A percentile compares a stretch with the other conserved stretches of the same genome.
Evolutionary conservation across 2,888 invertebrate species (phyloP).

Genomic region (Cheilosia scutellata): DNA sequence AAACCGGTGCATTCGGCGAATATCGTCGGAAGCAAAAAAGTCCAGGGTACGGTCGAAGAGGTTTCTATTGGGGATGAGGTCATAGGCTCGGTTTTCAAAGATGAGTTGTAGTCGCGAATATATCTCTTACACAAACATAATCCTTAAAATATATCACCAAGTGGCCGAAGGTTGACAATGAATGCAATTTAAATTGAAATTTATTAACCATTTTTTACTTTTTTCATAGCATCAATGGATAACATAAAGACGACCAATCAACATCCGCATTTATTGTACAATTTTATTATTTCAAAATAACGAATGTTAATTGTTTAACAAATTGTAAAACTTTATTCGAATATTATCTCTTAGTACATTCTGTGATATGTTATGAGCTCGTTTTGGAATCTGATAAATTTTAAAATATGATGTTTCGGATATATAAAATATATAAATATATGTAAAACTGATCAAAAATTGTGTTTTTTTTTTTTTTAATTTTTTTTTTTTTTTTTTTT

Average conservation of each 20-base stretch:
- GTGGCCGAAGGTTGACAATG: conserved; percentile 38
- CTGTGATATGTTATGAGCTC: conserved; percentile 70
- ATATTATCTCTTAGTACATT: conserved; percentile 57
- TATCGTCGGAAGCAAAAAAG: conserved; percentile 62
- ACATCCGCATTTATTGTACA: conserved; percentile 26
- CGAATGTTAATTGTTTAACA: neutral
- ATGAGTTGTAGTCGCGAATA: conserved; percentile 79
- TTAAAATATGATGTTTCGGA: conserved; percentile 55
- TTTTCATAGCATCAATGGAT: conserved; percentile 49
- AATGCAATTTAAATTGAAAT: neutral
- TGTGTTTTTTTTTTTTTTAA: neutral
- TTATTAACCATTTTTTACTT: conserved; percentile 5
- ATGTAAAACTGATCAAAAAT: conserved; percentile 8
- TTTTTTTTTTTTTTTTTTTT: neutral
- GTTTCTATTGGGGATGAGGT: conserved; percentile 79
- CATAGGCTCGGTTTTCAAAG: conserved; percentile 74
- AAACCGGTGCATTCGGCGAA: conserved; percentile 79
- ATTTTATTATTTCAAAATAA: conserved; percentile 19
- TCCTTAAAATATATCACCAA: conserved; percentile 8
- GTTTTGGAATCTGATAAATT: conserved; percentile 45
- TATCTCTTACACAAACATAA: conserved; percentile 31
- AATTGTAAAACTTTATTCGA: conserved; percentile 21
- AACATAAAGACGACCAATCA: conserved; percentile 33
- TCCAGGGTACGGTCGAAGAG: conserved; percentile 82
- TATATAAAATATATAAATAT: conserved; percentile 39